Percentiles rank a stretch among this genome's conserved stretches.
phyloP scores from a whole-genome alignment of 2,888 invertebrate species.

The Cheilosia pagana region DNA sequence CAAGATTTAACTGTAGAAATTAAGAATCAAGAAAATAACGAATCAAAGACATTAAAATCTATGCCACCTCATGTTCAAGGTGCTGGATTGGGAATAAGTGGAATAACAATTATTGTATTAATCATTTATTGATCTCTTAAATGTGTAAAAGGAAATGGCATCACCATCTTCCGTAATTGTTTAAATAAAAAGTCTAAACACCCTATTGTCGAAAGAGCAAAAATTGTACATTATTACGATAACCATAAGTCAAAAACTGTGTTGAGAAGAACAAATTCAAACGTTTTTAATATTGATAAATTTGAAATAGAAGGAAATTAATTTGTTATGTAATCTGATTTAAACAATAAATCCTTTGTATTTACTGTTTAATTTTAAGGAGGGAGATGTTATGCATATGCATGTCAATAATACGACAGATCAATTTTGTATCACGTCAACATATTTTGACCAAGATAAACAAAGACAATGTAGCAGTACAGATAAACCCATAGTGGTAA shows the following conservation, averaged over 20 bases:
- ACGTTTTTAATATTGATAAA: background rate
- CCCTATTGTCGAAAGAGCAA: conserved; percentile 23
- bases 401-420: too few relatives aligned
- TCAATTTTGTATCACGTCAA: too few relatives aligned
- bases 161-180: conserved; percentile 9
- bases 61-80: conserved; percentile 32
- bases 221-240: conserved; percentile 12
- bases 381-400: too few relatives aligned
- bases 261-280: background rate
- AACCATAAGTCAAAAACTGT: conserved; percentile 11
- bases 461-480: too few relatives aligned
- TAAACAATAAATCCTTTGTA: too few relatives aligned
- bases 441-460: too few relatives aligned
- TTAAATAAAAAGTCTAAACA: conserved; percentile 16
- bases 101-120: background rate
- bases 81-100: conserved; percentile 4
- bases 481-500: too few relatives aligned
- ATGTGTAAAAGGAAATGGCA: conserved; percentile 17
- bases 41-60: conserved; percentile 2
- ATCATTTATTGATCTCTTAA: conserved; percentile 3
- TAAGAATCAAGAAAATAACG: background rate
- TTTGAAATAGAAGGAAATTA: background rate
- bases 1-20: conserved; percentile 2
- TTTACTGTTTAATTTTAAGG: too few relatives aligned
- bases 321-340: background rate